Evolutionary conservation across 2,797 vertebrate genomes (phyloP), one percentile per base, ranked within the genome.

Genomic region (Scyliorhinus canicula): DNA sequence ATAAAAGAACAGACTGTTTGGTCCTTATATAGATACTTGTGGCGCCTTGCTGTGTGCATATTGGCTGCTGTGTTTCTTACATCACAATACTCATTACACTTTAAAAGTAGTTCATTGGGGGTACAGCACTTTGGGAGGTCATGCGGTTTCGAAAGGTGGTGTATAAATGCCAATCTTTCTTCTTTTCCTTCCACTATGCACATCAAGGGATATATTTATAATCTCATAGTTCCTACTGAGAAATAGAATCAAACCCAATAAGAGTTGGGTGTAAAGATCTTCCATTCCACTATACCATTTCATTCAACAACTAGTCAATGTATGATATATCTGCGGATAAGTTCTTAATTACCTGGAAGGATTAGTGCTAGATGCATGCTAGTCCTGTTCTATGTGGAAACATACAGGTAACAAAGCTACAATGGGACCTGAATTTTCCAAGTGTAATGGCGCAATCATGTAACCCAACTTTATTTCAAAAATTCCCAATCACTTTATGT

Each of bases 231-330:
- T 71, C 26, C 47, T 71, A 71, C 19, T 93, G 14, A 71, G 0
- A 47, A 52, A 16, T 12, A 4, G 28, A 93, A 63, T 93, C n/a
- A 65, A 65, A 93, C 28, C 21, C 60, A 93, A 28, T 65, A 93
- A 47, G 90, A 93, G 44, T 28, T 93, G 57, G 57, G 57, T 47
- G n/a, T 93, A 93, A 93, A 93, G 90, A 67, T 65, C 84, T 52
- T 35, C 50, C 57, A 52, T 88, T 31, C 8, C n/a, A 88, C 55
- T 52, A 57, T 16, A 28, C 2, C 21, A 44, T 93, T 93, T 44
- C 63, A 67, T 5, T 93, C 63, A 93, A 93, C 26, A 47, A 67
- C 40, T 93, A 12, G 40, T 28, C 90, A 47, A n/a, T 93, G 63
- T 93, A 28, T 44, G 44, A 24, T 67, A 28, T n/a, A 44, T 44